Conservation (phyloP, 2,797 vertebrate genomes). For the Fringilla coelebs region DNA sequence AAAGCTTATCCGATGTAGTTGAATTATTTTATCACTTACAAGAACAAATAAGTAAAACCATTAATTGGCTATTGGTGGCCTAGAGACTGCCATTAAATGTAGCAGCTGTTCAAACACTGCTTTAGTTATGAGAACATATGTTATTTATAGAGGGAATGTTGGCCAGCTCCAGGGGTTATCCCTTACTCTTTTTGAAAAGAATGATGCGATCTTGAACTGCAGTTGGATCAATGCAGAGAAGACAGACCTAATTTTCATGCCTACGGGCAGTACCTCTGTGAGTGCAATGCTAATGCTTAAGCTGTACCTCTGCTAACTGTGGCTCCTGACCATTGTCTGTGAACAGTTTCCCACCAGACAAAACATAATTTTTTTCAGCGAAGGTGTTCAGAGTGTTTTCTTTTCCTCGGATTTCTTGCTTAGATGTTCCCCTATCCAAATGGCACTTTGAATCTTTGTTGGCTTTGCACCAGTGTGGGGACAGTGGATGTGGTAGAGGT, state of each 20-base stretch:
- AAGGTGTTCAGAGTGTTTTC: not conserved
- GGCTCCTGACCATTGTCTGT: not conserved
- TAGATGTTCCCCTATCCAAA: not conserved
- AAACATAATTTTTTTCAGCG: not conserved
- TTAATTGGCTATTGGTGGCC: slow-evolving; percentile 19
- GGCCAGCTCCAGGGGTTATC: slow-evolving; percentile 44
- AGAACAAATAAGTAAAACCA: not conserved
- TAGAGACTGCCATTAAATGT: not conserved
- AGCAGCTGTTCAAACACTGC: slow-evolving; percentile 39
- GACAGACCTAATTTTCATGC: slow-evolving; percentile 13
- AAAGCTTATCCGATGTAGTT: not conserved
- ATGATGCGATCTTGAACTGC: slow-evolving; percentile 17
- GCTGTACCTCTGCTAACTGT: not conserved
- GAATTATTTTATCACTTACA: slow-evolving; percentile 6
- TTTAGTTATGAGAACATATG: slow-evolving; percentile 25
- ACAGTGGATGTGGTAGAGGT: not conserved
- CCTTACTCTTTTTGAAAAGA: slow-evolving; percentile 49
- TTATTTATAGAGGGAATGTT: slow-evolving; percentile 61
- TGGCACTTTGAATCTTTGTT: not conserved
- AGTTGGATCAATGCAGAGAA: slow-evolving; percentile 18
- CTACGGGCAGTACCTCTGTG: not conserved
- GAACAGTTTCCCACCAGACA: not conserved
- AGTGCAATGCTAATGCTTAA: not conserved
- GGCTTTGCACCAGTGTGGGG: not conserved
- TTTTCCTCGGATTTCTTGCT: not conserved